These are phyloP conservation scores for Cerceris ruficornis DNA, from an alignment of 2,888 invertebrate species.

Conservation along the genomic window DNA sequence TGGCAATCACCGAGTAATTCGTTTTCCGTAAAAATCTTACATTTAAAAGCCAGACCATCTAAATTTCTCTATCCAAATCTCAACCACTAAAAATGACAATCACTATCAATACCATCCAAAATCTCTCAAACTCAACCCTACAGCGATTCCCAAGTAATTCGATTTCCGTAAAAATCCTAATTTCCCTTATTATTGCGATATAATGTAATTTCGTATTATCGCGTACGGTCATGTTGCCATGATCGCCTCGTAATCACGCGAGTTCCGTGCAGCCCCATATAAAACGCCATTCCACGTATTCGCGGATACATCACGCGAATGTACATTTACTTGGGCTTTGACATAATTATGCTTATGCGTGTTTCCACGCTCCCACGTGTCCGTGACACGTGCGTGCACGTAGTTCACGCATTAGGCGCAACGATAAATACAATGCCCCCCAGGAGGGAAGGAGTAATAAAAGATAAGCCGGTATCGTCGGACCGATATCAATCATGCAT, in stretches of 20 bases:
- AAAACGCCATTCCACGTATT: constrained; percentile 30
- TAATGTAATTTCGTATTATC: constrained; percentile 25
- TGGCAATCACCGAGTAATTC: too few relatives aligned
- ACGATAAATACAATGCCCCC: constrained; percentile 45
- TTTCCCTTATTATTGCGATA: constrained; percentile 25
- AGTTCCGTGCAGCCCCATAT: constrained; percentile 61
- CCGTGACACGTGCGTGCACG: constrained; percentile 60
- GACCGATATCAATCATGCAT: constrained; percentile 55
- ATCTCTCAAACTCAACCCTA: constrained; percentile 1
- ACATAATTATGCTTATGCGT: constrained; percentile 59
- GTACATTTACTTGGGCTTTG: constrained; percentile 42
- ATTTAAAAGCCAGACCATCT: too few relatives aligned
- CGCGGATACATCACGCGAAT: constrained; percentile 51
- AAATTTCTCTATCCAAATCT: too few relatives aligned
- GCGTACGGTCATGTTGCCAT: constrained; percentile 45
- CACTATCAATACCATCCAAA: constrained; percentile 3
- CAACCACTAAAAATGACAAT: neutral
- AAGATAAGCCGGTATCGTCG: constrained; percentile 59
- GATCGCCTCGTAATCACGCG: constrained; percentile 61
- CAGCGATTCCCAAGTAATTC: constrained; percentile 36
- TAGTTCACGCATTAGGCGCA: constrained; percentile 52
- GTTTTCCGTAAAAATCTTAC: too few relatives aligned
- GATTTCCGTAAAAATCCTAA: constrained; percentile 20
- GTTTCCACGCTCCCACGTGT: constrained; percentile 38
- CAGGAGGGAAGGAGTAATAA: constrained; percentile 46